Conservation (phyloP, 2,888 invertebrate species). For the Lapara coniferarum region DNA sequence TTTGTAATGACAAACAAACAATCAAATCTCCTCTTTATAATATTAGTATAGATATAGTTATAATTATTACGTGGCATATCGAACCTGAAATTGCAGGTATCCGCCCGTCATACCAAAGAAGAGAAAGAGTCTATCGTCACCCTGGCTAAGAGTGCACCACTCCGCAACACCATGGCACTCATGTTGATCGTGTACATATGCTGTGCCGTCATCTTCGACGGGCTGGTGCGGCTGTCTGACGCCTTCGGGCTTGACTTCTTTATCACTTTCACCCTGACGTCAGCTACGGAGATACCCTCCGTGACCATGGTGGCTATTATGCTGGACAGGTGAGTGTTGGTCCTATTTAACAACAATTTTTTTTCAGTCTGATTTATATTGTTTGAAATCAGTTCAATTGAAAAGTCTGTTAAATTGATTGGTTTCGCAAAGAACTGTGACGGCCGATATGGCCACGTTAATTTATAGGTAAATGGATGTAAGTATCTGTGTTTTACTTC, state of each 20-base stretch:
- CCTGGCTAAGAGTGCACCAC: conserved; percentile 57
- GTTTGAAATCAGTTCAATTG: too few species aligned
- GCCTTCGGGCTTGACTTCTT: conserved; percentile 75
- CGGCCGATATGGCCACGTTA: too few species aligned
- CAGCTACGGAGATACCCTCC: conserved; percentile 76
- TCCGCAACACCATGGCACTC: conserved; percentile 59
- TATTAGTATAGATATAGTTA: too few species aligned
- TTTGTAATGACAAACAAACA: too few species aligned
- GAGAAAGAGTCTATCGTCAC: conserved; percentile 60
- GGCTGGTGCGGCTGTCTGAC: conserved; percentile 75
- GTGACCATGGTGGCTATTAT: conserved; percentile 67
- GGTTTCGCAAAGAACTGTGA: too few species aligned
- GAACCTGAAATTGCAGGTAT: conserved; percentile 50
- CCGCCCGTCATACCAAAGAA: conserved; percentile 60
- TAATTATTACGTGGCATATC: too few species aligned
- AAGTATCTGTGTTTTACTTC: too few species aligned
- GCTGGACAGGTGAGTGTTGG: conserved; percentile 62
- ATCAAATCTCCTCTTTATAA: too few species aligned
- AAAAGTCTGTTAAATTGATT: too few species aligned
- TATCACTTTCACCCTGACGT: conserved; percentile 72
- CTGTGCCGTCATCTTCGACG: conserved; percentile 73
- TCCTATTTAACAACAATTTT: not conserved
- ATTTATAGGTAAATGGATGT: too few species aligned
- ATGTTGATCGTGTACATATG: conserved; percentile 71
- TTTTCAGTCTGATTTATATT: too few species aligned